A percentile compares a stretch with the other conserved stretches of the same genome.
These are phyloP conservation scores for Apamea sordens DNA, from an alignment of 2,888 invertebrate genomes.

Conservation along the genomic window DNA sequence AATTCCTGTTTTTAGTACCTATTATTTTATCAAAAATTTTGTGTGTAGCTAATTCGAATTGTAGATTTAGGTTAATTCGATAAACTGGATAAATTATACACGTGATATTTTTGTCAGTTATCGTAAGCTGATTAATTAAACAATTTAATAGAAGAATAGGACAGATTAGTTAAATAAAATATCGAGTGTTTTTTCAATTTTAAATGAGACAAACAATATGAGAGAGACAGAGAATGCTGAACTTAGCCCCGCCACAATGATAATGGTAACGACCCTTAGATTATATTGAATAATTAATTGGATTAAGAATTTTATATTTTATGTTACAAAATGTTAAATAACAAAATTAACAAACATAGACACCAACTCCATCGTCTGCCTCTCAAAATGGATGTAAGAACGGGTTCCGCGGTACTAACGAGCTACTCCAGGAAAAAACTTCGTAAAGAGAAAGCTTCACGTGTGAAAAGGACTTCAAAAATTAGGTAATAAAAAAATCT, in stretches of 20 bases:
- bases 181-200: neutral
- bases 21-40: constrained; percentile 1
- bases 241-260: neutral
- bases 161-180: neutral
- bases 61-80: neutral
- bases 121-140: neutral
- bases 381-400: too few relatives aligned
- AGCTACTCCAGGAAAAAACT: too few relatives aligned
- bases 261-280: neutral
- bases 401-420: too few relatives aligned
- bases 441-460: neutral
- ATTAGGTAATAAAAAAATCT: neutral
- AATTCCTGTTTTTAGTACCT: constrained; percentile 11
- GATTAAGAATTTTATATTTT: neutral
- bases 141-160: neutral
- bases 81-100: neutral
- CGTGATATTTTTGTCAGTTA: neutral
- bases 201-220: neutral
- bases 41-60: neutral
- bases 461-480: neutral
- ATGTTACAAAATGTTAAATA: too few relatives aligned
- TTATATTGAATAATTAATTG: neutral
- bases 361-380: too few relatives aligned
- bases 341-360: neutral
- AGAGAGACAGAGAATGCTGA: neutral